Evolutionary conservation across 2,888 invertebrate species (phyloP), one percentile per base, ranked within the genome.

Genomic region (Dermolepida albohirtum): DNA sequence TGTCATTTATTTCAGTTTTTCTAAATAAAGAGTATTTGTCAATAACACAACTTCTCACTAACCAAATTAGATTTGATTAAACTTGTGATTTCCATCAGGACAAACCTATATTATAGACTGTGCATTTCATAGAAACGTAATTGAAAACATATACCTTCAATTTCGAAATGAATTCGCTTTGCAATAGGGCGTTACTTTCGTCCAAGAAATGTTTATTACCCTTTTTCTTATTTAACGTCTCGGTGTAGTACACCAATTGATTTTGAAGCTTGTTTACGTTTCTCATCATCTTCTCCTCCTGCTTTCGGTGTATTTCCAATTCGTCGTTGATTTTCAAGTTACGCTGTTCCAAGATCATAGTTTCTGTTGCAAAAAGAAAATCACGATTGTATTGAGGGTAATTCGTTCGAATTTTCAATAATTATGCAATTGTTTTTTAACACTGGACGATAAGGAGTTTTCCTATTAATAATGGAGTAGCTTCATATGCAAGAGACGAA

Each of bases 341-440:
- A 77, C 93, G 94, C 75, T 94, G 91, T 50, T 91, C 90, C 80
- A 93, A 88, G 64, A 94, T 84, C 74, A 85, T 79, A 59, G 85
- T 84, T 77, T 88, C 85, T 83, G 73, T 41, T 11, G 41, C n/a
- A 22, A 16, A 57, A 41, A 39, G 7, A 55, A 55, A 57, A 41
- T 41, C 8, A 12, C 12, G 10, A 47, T 16, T 16, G 11, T 4
- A 10, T 4, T 44, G 41, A 41, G 5, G 2, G 41, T 16, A n/a
- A n/a, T n/a, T n/a, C n/a, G n/a, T n/a, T n/a, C n/a, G n/a, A n/a
- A n/a, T n/a, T n/a, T n/a, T n/a, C n/a, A n/a, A n/a, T n/a, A n/a
- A n/a, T n/a, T n/a, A n/a, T n/a, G n/a, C n/a, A n/a, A n/a, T n/a
- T n/a, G n/a, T n/a, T n/a, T n/a, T n/a, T n/a, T n/a, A n/a, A n/a